Base-by-base conservation (phyloP, 2,888 invertebrate genomes). In the Flexamia atlantica region DNA sequence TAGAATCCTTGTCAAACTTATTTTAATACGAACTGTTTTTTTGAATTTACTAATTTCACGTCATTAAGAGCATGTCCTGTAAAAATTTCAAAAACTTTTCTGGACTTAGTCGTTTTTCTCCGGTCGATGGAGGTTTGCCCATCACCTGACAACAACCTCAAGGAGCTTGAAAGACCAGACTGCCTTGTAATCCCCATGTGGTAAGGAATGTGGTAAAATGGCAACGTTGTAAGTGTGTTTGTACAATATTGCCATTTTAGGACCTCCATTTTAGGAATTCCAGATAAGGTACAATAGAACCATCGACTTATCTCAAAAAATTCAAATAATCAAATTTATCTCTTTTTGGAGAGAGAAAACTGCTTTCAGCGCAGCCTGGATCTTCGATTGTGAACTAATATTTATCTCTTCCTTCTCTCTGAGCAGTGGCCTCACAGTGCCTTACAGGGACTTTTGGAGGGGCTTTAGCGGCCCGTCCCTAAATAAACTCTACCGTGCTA, bases 311-410 rank as follows among this genome's bases (percentile, higher is more conserved):
- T 46, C 46, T 46, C 46, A 9, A 46, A 17, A 9, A 36, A 36
- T 36, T 36, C 36, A 36, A 36, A 36, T 36, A 7, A 9, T 46
- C 46, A 17, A 46, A 14, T 46, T 46, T 46, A 46, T 46, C 46
- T 46, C 46, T 46, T 17, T 46, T 46, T 14, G 17, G 46, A 46
- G 46, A 46, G 17, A 46, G 46, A 46, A 46, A 46, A 46, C 46
- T 46, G 46, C 46, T 46, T 46, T 46, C 46, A 46, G 46, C 46
- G 46, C 46, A 46, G 46, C 46, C 46, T 46, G 46, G 46, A 46
- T 46, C 14, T 46, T 46, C 14, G 12, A 46, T 14, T 17, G 12
- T 46, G 46, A 46, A 46, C 46, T 46, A 46, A 46, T 14, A 46
- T 46, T 46, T 46, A 10, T 46, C 46, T 17, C 46, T 46, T 46